phyloP scores from a whole-genome alignment of 2,113 vertebrate species.

The Alexandromys fortis region DNA sequence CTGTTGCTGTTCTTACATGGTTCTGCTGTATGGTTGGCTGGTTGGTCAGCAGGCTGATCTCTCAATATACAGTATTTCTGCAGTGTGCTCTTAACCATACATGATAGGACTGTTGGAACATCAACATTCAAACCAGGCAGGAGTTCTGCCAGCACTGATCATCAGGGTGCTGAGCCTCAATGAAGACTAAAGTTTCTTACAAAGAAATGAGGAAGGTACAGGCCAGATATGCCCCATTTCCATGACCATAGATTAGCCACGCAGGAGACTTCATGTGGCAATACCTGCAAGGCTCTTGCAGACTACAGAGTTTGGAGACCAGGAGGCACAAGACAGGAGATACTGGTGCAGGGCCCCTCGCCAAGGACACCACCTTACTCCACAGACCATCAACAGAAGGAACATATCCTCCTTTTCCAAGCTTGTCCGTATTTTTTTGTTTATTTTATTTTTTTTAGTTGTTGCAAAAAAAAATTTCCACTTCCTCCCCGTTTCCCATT shows the following conservation, averaged over 20 bases:
- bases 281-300: not conserved
- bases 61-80: not conserved
- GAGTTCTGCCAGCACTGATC: rapidly evolving
- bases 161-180: not conserved
- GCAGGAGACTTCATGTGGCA: not conserved
- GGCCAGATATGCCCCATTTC: not conserved
- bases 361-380: not conserved
- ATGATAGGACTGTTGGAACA: not conserved
- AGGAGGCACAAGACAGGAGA: not conserved
- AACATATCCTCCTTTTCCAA: too few relatives aligned
- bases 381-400: not conserved
- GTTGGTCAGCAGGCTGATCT: not conserved
- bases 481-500: too few relatives aligned
- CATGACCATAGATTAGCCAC: not conserved
- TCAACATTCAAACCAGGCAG: not conserved
- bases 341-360: not conserved
- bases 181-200: not conserved
- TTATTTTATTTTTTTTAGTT: too few relatives aligned
- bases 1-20: not conserved
- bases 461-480: too few relatives aligned
- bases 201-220: not conserved
- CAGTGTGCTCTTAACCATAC: not conserved
- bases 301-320: not conserved
- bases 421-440: too few relatives aligned
- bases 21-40: not conserved